A percentile compares a stretch with the other conserved stretches of the same genome.
These are phyloP conservation scores for Drosophila murphyi DNA, from an alignment of 1,140 invertebrate genomes.

Conservation along the genomic window DNA sequence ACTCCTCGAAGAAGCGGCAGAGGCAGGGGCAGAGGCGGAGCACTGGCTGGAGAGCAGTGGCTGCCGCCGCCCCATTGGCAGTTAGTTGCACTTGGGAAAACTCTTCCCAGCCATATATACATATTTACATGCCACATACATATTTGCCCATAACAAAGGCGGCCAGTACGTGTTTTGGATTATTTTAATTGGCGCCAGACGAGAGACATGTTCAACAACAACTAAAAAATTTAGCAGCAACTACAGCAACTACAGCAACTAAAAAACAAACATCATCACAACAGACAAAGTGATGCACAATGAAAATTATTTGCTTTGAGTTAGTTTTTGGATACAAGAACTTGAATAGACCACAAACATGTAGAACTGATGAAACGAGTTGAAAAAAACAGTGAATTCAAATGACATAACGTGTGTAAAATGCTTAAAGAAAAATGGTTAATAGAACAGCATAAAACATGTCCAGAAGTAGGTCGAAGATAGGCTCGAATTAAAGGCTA, in stretches of 20 bases:
- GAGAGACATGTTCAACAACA: conserved; percentile 45
- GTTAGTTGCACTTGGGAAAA: conserved; percentile 53
- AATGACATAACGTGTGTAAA: conserved; percentile 7
- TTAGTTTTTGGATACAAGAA: conserved; percentile 4
- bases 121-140: conserved; percentile 22
- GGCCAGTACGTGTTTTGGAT: conserved; percentile 74
- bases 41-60: conserved; percentile 20
- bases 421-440: not conserved
- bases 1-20: conserved; percentile 19
- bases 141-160: conserved; percentile 36
- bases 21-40: conserved; percentile 9
- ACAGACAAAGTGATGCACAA: conserved; percentile 8
- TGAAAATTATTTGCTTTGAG: conserved; percentile 19
- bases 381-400: not conserved
- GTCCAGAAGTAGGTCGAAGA: not conserved
- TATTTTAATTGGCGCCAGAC: conserved; percentile 60
- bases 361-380: conserved; percentile 32
- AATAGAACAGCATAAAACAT: not conserved
- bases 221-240: conserved; percentile 9
- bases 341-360: conserved; percentile 36
- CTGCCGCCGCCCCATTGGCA: conserved; percentile 37
- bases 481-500: too few species aligned
- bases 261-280: not conserved
- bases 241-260: not conserved
- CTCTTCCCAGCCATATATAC: conserved; percentile 37